Conservation (phyloP, 1,140 invertebrate genomes). For the Hyphantria cunea region DNA sequence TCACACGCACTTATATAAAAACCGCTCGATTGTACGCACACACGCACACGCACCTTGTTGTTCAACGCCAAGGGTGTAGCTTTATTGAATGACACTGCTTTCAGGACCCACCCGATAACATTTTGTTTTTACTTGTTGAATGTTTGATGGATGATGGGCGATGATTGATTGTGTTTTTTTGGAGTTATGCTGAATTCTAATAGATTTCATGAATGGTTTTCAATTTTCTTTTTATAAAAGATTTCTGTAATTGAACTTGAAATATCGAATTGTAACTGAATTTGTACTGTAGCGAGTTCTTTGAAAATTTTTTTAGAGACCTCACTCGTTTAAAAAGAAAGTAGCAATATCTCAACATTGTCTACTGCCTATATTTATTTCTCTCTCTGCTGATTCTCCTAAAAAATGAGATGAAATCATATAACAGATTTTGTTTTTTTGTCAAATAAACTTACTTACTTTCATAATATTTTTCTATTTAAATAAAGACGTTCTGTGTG, state of each 20-base stretch:
- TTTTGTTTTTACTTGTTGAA: slow-evolving; percentile 80
- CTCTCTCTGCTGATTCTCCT: no score
- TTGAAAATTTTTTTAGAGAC: slow-evolving; percentile 10
- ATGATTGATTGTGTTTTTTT: slow-evolving; percentile 73
- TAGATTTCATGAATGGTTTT: slow-evolving; percentile 55
- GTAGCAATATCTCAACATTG: no score
- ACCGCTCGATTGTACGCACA: slow-evolving; percentile 30
- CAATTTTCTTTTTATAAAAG: slow-evolving; percentile 20
- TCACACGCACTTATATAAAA: slow-evolving; percentile 40
- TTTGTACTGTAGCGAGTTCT: slow-evolving; percentile 17
- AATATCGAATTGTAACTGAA: neutral
- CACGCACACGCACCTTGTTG: slow-evolving; percentile 42
- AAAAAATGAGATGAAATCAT: no score
- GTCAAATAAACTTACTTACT: no score
- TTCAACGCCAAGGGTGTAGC: slow-evolving; percentile 41
- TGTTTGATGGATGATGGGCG: slow-evolving; percentile 68
- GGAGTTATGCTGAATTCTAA: slow-evolving; percentile 49
- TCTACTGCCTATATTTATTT: no score
- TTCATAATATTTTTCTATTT: no score
- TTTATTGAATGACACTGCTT: slow-evolving; percentile 44
- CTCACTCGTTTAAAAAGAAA: neutral
- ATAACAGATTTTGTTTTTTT: no score
- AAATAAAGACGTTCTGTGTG: neutral
- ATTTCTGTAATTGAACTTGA: slow-evolving; percentile 32
- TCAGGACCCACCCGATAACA: slow-evolving; percentile 55